Conservation (phyloP, 1,140 invertebrate species). For the Caenorhabditis latens region DNA sequence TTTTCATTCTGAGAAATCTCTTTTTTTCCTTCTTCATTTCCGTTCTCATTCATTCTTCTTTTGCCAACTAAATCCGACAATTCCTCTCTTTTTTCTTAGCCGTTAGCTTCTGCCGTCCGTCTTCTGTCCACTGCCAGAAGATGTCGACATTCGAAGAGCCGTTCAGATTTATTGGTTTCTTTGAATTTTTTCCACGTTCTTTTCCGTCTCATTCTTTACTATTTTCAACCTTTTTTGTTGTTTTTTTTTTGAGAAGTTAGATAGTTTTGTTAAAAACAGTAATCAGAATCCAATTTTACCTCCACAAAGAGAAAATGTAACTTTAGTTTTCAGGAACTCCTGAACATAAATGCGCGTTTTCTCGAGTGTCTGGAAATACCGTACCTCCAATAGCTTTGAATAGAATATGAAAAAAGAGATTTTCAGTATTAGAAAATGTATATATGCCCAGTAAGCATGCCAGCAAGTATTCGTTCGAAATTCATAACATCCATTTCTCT, state of each 20-base stretch:
- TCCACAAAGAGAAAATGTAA: too few relatives aligned
- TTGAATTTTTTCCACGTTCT: background rate
- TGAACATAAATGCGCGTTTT: too few relatives aligned
- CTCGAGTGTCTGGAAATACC: too few relatives aligned
- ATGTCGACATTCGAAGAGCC: constrained; percentile 45
- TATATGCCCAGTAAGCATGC: too few relatives aligned
- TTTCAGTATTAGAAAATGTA: too few relatives aligned
- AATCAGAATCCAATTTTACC: too few relatives aligned
- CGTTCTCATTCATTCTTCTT: background rate
- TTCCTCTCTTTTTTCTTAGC: background rate
- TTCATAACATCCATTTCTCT: too few relatives aligned
- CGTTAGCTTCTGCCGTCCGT: background rate
- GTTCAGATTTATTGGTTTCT: constrained; percentile 15
- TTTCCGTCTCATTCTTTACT: background rate
- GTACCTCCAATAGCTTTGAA: too few relatives aligned
- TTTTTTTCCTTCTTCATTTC: background rate
- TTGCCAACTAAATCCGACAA: constrained; percentile 49
- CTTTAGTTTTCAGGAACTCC: too few relatives aligned
- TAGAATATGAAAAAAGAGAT: too few relatives aligned
- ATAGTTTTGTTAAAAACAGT: too few relatives aligned
- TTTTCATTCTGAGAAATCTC: background rate
- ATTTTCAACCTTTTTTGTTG: background rate
- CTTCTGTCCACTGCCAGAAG: background rate
- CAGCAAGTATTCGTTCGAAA: too few relatives aligned
- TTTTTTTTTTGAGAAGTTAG: background rate